These are phyloP conservation scores for Drymodes brunneopygia DNA, from an alignment of 2,113 vertebrate species.

Conservation along the genomic window DNA sequence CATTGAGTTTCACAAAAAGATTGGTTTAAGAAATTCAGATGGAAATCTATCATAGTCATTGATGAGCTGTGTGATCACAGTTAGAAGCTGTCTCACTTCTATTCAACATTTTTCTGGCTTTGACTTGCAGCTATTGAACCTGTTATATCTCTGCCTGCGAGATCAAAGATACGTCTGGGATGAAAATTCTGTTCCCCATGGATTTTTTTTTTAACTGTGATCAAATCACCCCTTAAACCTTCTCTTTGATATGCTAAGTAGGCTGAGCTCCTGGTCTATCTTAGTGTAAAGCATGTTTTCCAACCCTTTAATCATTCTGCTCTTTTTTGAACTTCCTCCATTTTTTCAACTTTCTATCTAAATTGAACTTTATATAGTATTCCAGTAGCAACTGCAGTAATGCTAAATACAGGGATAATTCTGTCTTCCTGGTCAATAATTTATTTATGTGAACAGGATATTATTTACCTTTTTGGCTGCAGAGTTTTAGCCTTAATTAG, in stretches of 20 bases:
- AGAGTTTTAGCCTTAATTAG: not conserved
- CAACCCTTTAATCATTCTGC: constrained; percentile 41
- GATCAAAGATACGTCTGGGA: constrained; percentile 41
- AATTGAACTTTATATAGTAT: constrained; percentile 28
- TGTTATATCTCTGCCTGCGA: not conserved
- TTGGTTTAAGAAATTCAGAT: not conserved
- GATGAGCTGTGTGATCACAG: not conserved
- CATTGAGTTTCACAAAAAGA: not conserved
- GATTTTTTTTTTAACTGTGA: not conserved
- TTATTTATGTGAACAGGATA: constrained; percentile 12
- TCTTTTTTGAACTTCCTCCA: not conserved
- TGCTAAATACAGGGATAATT: not conserved
- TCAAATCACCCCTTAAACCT: constrained; percentile 42
- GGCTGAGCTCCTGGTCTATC: constrained; percentile 20
- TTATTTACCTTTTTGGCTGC: constrained; percentile 13
- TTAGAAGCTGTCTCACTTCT: not conserved
- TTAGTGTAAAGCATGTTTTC: constrained; percentile 26
- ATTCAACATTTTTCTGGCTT: not conserved
- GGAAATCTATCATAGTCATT: not conserved
- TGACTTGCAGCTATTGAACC: not conserved
- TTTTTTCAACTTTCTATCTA: constrained; percentile 14
- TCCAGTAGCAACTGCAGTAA: not conserved
- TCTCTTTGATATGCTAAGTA: constrained; percentile 50
- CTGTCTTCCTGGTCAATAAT: not conserved
- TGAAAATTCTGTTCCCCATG: constrained; percentile 19